Conservation (phyloP, 2,888 invertebrate genomes). For the Dynastes tityus region DNA sequence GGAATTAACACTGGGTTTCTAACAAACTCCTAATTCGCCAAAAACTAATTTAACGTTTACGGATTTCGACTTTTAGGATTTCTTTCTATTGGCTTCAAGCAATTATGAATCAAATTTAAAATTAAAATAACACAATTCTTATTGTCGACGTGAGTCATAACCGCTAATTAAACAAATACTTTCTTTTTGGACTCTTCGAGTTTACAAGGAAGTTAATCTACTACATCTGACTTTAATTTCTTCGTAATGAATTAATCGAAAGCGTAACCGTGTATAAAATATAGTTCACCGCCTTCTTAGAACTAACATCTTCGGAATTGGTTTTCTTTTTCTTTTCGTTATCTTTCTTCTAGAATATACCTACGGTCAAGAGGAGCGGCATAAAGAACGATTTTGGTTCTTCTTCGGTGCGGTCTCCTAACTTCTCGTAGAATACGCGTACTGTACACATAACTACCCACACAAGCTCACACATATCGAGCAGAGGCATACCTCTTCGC, state of each 20-base stretch:
- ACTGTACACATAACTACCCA: conserved; percentile 24
- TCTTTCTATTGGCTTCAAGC: too few relatives aligned
- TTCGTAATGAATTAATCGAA: conserved; percentile 5
- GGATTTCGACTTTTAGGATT: too few relatives aligned
- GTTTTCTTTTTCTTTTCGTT: conserved; percentile 16
- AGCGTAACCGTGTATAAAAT: conserved; percentile 1
- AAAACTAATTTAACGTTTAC: too few relatives aligned
- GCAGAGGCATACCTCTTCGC: conserved; percentile 48
- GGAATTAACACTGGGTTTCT: too few relatives aligned
- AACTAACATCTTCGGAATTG: conserved; percentile 15
- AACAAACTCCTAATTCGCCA: too few relatives aligned
- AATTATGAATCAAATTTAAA: too few relatives aligned
- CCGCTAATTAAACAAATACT: background rate
- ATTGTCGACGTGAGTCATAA: background rate
- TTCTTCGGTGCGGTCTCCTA: conserved; percentile 1
- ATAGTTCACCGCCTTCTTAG: conserved; percentile 3
- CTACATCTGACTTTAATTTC: background rate
- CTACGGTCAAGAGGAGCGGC: too few relatives aligned
- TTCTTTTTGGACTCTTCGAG: too few relatives aligned
- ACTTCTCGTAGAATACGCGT: background rate
- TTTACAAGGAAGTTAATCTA: too few relatives aligned
- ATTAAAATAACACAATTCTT: background rate
- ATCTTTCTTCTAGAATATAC: background rate
- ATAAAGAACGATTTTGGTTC: conserved; percentile 33
- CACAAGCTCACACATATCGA: conserved; percentile 31